Percentiles rank a stretch among this genome's conserved stretches.
These are phyloP conservation scores for Perizoma flavofasciatum DNA, from an alignment of 2,888 invertebrate genomes.

Conservation along the genomic window DNA sequence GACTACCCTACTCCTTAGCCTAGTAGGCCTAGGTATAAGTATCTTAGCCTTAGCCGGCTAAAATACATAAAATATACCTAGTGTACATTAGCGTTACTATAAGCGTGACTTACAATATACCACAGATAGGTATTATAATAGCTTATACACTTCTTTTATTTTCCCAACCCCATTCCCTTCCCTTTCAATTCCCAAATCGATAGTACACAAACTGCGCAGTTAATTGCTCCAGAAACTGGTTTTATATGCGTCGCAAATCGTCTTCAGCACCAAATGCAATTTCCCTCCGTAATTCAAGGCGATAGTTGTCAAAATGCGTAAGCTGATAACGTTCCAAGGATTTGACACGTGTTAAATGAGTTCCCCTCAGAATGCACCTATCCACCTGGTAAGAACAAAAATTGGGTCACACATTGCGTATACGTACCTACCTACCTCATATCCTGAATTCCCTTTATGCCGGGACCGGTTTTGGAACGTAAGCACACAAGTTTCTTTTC, in stretches of 20 bases:
- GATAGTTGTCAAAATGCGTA: slow-evolving; percentile 32
- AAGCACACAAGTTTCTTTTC: slow-evolving; percentile 56
- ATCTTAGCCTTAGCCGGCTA: too few relatives aligned
- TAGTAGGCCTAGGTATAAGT: too few relatives aligned
- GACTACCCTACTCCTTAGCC: too few relatives aligned
- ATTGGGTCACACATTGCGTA: slow-evolving; percentile 78
- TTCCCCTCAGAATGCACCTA: slow-evolving; percentile 71
- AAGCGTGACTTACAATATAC: too few relatives aligned
- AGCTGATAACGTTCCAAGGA: not conserved
- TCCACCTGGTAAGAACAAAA: slow-evolving; percentile 72
- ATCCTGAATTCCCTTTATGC: slow-evolving; percentile 54
- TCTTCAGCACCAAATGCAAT: slow-evolving; percentile 10
- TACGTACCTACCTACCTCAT: slow-evolving; percentile 45
- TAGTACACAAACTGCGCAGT: slow-evolving; percentile 18
- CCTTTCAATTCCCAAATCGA: too few relatives aligned
- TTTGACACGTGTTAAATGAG: slow-evolving; percentile 27
- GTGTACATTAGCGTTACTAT: too few relatives aligned
- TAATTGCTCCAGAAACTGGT: slow-evolving; percentile 58
- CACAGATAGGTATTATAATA: too few relatives aligned
- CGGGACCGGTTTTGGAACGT: slow-evolving; percentile 53
- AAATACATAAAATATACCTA: too few relatives aligned
- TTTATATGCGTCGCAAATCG: slow-evolving; percentile 63
- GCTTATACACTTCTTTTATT: not conserved
- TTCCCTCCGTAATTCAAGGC: slow-evolving; percentile 27
- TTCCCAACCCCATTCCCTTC: not conserved